Base-by-base conservation (phyloP, 2,888 invertebrate genomes). In the Chloromyia formosa region DNA sequence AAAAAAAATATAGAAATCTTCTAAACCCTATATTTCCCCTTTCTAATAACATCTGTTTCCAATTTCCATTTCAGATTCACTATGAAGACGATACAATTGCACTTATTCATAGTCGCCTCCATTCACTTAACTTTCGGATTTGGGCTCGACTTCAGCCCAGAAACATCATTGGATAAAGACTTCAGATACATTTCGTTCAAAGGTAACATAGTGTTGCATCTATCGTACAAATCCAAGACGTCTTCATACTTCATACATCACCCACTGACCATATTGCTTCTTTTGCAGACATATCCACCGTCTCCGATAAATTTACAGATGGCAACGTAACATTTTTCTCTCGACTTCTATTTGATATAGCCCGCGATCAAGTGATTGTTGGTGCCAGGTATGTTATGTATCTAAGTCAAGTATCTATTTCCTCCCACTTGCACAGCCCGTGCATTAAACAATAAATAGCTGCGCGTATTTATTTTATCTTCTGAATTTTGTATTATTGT, bases 331-430 rank as follows among this genome's bases (percentile, higher is more conserved):
- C 90, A 77, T 90, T 92, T 79, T 96, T 91, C 86, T 93, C 94
- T 71, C 93, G 94, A 87, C 88, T 96, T 82, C 88, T 95, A 75
- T 94, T 96, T 84, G 96, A 96, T 87, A 92, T 94, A 75, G 91
- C 92, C 79, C 90, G 94, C 82, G 92, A 93, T 85, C 95, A 96
- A 86, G 89, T 96, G 80, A 89, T 96, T 81, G 94, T 95, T 80
- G 96, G 96, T 79, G 95, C 95, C 80, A 92, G 94, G 95, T 95
- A 87, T 89, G 90, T 86, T 18, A 20, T n/a, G 53, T 54, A 64
- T 60, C 12, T 49, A 49, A 49, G 49, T 49, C 16, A 49, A 49
- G 49, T 49, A 49, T 35, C 27, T 7, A 35, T 35, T 35, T 35
- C 27, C 27, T 35, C 27, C 27, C 27, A 35, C 27, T 35, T 35